Evolutionary conservation across 2,113 vertebrate genomes (phyloP), one percentile per base, ranked within the genome.

Genomic region (Puma concolor): DNA sequence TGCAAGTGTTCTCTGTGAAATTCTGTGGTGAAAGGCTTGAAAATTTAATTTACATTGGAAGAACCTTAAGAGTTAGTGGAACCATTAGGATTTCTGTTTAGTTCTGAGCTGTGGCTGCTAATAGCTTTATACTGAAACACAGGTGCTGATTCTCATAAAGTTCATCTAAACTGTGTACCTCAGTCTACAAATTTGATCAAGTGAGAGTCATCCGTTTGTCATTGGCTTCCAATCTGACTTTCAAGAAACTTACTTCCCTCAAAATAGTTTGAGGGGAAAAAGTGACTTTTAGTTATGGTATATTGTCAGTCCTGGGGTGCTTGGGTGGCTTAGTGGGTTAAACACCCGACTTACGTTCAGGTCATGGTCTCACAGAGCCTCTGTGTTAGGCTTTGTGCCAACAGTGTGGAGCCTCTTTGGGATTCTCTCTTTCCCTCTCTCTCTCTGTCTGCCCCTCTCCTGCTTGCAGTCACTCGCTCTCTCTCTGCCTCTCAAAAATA

Each of bases 51-150:
- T 79, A 48, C 33, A 57, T 64, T 57, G 54, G 29, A 48, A 60
- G 36, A 88, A 33, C 3, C 41, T 52, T 84, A 60, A 66, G 41
- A 44, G 50, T 60, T 41, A 80, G 36, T 80, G 33, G 41, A 57
- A 7, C 31, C 50, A 38, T 80, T 79, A 38, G 63, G 50, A 91
- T 74, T 88, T 95, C 76, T 97, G 54, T 85, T 83, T 84, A n/a
- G 33, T 60, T 67, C 29, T 84, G 74, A 74, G 29, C 13, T 50
- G 23, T 67, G 17, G 5, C 54, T 84, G 14, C 88, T 79, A 60
- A 72, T 31, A 80, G 44, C 23, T 64, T 76, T 66, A n/a, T 64
- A 60, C 31, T 19, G n/a, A 95, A 71, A 91, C 31, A 3, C 11
- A 79, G 66, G 36, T n/a, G 5, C 25, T 10, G 60, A 72, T 88